Base-by-base conservation (phyloP, 2,888 invertebrate species). In the Rotaria sp. region DNA sequence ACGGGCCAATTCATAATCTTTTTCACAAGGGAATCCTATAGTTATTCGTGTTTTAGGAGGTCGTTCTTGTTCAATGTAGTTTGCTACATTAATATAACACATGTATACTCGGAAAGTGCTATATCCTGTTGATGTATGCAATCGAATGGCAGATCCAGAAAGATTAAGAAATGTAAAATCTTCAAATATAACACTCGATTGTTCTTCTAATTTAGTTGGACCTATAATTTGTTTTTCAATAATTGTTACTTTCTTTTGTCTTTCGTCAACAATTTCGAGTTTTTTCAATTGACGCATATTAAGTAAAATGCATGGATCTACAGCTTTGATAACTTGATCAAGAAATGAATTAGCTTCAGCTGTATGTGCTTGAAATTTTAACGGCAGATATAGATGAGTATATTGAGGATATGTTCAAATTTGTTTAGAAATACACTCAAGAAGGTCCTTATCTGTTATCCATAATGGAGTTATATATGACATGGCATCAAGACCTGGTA, bases 401-500 rank as follows among this genome's bases (percentile, higher is more conserved):
- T n/a, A n/a, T n/a, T n/a, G n/a, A n/a, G 55, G 30, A 80, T 80
- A n/a, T 38, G 8, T 21, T 35, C 26, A 26, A n/a, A 80, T 85
- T 48, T 15, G 55, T 18, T 85, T 80, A 24, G 11, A 13, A 30
- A 85, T 80, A 38, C 41, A 24, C 2, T 52, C 52, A n/a, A 80
- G 75, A 35, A 35, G 21, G 21, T 74, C 38, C 55, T 41, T 26
- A 38, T 80, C 52, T 26, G 41, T 35, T 38, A 85, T 30, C 75
- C 45, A 85, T 24, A 48, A n/a, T 8, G 85, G 85, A 24, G 85
- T 85, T 1, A 85, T 85, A 15, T 80, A 85, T 7, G 85, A 75
- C 38, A 85, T 85, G 41, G 52, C n/a, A n/a, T n/a, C n/a, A n/a
- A n/a, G n/a, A n/a, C n/a, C n/a, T n/a, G n/a, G n/a, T 55, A 84